phyloP scores from a whole-genome alignment of 2,888 invertebrate genomes.

The Mongoloraphidia duomilia region DNA sequence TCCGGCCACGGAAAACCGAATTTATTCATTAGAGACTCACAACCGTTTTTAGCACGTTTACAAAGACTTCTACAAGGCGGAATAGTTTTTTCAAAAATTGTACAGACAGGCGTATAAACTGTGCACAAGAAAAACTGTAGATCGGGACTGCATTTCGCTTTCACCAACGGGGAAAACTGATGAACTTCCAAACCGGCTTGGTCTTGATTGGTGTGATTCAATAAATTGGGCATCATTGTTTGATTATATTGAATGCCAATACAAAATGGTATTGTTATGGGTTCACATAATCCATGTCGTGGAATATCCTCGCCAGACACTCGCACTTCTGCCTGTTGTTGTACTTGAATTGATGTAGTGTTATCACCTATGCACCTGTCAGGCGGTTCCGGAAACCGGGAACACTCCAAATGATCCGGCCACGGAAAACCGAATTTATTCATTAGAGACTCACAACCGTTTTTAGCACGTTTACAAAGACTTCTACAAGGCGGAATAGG shows the following conservation, averaged over 20 bases:
- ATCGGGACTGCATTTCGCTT: conserved; percentile 87
- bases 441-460: conserved; percentile 77
- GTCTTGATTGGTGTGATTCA: conserved; percentile 84
- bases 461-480: conserved; percentile 74
- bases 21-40: conserved; percentile 69
- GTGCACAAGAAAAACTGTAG: conserved; percentile 92
- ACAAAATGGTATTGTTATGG: conserved; percentile 85
- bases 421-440: conserved; percentile 72
- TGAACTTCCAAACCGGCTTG: conserved; percentile 89
- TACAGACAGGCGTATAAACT: conserved; percentile 91
- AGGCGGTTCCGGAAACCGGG: conserved; percentile 63
- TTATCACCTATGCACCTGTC: conserved; percentile 69
- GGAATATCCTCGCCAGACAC: conserved; percentile 29
- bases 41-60: conserved; percentile 71
- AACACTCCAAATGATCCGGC: conserved; percentile 82
- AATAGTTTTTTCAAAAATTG: conserved; percentile 75
- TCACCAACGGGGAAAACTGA: conserved; percentile 85
- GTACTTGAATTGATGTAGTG: no score
- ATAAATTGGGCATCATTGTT: conserved; percentile 91
- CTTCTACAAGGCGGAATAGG: conserved; percentile 85
- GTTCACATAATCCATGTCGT: conserved; percentile 82
- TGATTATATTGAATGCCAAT: conserved; percentile 85
- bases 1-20: conserved; percentile 87
- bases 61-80: conserved; percentile 87
- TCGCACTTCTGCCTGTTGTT: conserved; percentile 3